Percentiles rank a stretch among this genome's conserved stretches.
phyloP scores from a whole-genome alignment of 2,113 vertebrate genomes.

The Agelaius phoeniceus region DNA sequence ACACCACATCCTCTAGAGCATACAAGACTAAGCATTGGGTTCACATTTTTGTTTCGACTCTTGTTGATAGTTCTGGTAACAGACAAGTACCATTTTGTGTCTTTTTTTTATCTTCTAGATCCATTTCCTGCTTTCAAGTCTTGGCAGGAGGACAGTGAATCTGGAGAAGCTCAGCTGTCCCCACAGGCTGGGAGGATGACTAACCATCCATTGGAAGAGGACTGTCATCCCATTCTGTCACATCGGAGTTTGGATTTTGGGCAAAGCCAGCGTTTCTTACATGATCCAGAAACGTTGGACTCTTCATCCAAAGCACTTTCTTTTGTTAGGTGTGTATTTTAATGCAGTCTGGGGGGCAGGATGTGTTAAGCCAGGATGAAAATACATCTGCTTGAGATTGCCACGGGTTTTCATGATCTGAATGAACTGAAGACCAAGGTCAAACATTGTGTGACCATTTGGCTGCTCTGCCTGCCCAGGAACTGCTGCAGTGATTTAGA shows the following conservation, averaged over 20 bases:
- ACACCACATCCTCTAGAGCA: constrained; percentile 53
- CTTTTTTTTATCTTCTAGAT: constrained; percentile 76
- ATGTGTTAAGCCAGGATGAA: neutral
- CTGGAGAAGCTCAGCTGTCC: constrained; percentile 94
- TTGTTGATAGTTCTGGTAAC: neutral
- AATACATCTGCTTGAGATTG: neutral
- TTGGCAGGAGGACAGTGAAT: constrained; percentile 93
- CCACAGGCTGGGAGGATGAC: constrained; percentile 95
- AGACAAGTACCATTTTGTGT: constrained; percentile 58
- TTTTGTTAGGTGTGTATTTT: constrained; percentile 79
- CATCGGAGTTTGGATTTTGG: constrained; percentile 94
- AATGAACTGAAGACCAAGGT: neutral
- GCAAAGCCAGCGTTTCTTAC: constrained; percentile 91
- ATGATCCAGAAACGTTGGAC: constrained; percentile 82
- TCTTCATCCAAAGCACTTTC: constrained; percentile 89
- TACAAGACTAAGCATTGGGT: constrained; percentile 49
- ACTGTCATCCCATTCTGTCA: constrained; percentile 84
- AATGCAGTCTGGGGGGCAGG: neutral
- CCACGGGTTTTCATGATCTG: rapidly evolving
- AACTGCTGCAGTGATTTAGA: neutral
- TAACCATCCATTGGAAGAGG: constrained; percentile 86
- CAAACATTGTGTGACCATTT: neutral
- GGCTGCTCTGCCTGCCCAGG: neutral
- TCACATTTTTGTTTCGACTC: neutral
- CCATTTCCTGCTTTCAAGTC: constrained; percentile 94